phyloP scores from a whole-genome alignment of 2,888 invertebrate species.

The Lottia scabra region DNA sequence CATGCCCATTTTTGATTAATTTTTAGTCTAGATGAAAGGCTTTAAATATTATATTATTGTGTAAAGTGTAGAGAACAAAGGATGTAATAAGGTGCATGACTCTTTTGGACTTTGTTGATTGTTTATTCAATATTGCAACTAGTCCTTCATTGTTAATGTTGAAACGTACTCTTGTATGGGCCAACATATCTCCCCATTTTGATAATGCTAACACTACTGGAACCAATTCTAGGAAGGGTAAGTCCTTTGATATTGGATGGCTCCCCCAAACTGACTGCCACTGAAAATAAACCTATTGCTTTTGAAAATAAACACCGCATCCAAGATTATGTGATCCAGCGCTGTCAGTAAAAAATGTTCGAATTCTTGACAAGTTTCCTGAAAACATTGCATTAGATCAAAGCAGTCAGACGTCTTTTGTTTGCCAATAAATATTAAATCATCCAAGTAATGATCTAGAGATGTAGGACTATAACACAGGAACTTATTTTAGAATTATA shows the following conservation, averaged over 20 bases:
- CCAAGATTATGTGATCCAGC: conserved; percentile 14
- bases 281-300: conserved; percentile 10
- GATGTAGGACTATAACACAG: no score
- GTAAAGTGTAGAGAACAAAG: neutral
- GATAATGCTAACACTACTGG: conserved; percentile 12
- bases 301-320: conserved; percentile 8
- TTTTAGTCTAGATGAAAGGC: no score
- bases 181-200: neutral
- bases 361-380: no score
- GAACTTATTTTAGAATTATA: no score
- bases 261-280: conserved; percentile 7
- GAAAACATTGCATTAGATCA: no score
- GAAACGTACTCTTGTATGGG: neutral
- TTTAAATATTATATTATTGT: conserved; percentile 6
- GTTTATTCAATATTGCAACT: conserved; percentile 7
- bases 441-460: no score
- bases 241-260: neutral
- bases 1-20: no score
- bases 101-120: conserved; percentile 4
- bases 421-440: no score
- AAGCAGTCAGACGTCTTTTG: no score
- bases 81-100: neutral
- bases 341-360: conserved; percentile 18
- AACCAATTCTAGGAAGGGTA: conserved; percentile 13
- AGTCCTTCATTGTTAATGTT: conserved; percentile 12